phyloP scores from a whole-genome alignment of 2,888 invertebrate species.

The Eupeodes luniger region DNA sequence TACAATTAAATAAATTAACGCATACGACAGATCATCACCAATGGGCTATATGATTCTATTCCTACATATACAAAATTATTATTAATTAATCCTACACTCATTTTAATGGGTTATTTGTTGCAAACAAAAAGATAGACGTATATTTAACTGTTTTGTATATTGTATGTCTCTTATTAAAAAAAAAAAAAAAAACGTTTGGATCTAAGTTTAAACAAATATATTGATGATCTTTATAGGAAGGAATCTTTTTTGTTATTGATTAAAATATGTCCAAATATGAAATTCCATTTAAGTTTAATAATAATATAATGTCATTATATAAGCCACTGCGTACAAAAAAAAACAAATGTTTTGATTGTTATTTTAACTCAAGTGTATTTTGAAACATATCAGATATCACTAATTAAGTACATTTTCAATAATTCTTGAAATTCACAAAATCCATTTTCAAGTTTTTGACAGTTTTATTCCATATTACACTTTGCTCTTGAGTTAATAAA shows the following conservation, averaged over 20 bases:
- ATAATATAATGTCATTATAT: too few relatives aligned
- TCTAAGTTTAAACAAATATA: neutral
- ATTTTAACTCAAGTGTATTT: too few relatives aligned
- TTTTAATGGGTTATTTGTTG: conserved; percentile 26
- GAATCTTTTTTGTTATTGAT: conserved; percentile 8
- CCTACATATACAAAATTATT: conserved; percentile 21
- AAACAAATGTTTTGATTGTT: too few relatives aligned
- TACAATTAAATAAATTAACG: conserved; percentile 53
- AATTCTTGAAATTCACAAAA: too few relatives aligned
- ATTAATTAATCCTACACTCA: conserved; percentile 46
- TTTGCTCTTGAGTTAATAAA: too few relatives aligned
- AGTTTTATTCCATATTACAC: too few relatives aligned
- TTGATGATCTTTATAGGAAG: neutral
- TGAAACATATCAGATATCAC: too few relatives aligned
- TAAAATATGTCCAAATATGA: neutral
- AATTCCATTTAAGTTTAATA: neutral
- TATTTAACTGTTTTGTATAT: neutral
- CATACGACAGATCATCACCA: conserved; percentile 10
- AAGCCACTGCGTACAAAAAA: too few relatives aligned
- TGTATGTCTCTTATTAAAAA: neutral
- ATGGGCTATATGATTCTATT: neutral
- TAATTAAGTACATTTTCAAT: too few relatives aligned
- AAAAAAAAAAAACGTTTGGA: neutral
- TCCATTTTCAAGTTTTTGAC: too few relatives aligned
- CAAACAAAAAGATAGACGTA: neutral